Conservation (phyloP, 35 echinoderm and acorn worm genomes). For the Anneissia japonica region DNA sequence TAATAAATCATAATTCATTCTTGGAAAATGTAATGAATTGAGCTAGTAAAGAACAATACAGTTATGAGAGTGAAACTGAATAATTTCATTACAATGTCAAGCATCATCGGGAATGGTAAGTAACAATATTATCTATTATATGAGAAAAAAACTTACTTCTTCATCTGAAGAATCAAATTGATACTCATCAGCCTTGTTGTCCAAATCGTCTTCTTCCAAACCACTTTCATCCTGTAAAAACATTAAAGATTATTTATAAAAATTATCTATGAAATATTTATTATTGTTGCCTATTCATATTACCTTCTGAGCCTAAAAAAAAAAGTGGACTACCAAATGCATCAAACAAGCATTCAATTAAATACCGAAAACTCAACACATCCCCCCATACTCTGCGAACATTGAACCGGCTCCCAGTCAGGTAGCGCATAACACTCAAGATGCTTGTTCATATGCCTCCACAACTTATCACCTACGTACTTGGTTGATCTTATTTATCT, state of each 20-base stretch:
- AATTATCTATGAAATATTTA: not conserved
- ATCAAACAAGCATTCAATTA: not conserved
- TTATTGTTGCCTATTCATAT: not conserved
- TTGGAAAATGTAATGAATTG: not conserved
- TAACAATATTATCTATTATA: not conserved
- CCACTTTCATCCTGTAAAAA: not conserved
- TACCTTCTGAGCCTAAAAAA: not conserved
- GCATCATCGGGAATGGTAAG: not conserved
- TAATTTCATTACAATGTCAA: not conserved
- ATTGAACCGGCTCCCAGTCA: too few species aligned
- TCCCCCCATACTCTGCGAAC: too few species aligned
- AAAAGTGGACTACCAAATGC: not conserved
- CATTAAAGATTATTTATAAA: not conserved
- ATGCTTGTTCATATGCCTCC: too few species aligned
- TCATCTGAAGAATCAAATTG: constrained; percentile 98
- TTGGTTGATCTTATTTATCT: too few species aligned
- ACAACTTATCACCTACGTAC: too few species aligned
- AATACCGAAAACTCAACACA: too few species aligned
- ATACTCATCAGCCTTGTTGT: constrained; percentile 64
- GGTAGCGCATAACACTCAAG: too few species aligned
- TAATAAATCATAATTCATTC: not conserved
- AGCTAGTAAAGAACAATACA: too few species aligned
- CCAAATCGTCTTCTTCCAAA: not conserved
- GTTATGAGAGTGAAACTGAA: not conserved
- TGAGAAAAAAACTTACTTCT: constrained; percentile 39